These are phyloP conservation scores for Ylistrum balloti DNA, from an alignment of 1,140 invertebrate species.

Conservation along the genomic window DNA sequence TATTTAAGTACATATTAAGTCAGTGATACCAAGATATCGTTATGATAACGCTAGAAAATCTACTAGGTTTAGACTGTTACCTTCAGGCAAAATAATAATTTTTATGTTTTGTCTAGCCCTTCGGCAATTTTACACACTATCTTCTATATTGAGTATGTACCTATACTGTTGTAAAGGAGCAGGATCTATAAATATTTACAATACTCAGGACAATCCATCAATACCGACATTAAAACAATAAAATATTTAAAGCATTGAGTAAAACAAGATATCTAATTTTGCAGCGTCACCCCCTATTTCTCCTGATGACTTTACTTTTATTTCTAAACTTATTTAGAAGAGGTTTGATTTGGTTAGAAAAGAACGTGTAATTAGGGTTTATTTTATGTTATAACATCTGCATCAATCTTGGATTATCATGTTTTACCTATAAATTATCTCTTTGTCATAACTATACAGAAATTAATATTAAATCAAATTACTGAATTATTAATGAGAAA, in stretches of 20 bases:
- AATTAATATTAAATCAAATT: no score
- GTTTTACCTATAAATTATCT: no score
- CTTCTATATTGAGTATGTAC: background rate
- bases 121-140: background rate
- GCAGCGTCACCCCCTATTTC: background rate
- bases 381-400: no score
- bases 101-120: background rate
- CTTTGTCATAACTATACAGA: no score
- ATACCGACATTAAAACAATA: background rate
- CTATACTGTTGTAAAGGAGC: background rate
- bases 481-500: no score
- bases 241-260: no score
- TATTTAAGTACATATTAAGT: background rate
- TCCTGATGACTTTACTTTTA: no score
- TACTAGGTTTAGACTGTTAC: background rate
- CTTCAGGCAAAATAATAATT: background rate
- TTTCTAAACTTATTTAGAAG: no score
- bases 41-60: background rate
- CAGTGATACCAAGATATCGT: background rate
- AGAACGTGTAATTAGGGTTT: no score
- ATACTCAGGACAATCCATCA: background rate
- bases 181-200: background rate
- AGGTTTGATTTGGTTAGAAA: no score
- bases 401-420: no score
- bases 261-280: background rate